Percentiles rank a stretch among this genome's conserved stretches.
Evolutionary conservation across 2,113 vertebrate genomes (phyloP).

Genomic region (Brachyhypopomus occidentalis): DNA sequence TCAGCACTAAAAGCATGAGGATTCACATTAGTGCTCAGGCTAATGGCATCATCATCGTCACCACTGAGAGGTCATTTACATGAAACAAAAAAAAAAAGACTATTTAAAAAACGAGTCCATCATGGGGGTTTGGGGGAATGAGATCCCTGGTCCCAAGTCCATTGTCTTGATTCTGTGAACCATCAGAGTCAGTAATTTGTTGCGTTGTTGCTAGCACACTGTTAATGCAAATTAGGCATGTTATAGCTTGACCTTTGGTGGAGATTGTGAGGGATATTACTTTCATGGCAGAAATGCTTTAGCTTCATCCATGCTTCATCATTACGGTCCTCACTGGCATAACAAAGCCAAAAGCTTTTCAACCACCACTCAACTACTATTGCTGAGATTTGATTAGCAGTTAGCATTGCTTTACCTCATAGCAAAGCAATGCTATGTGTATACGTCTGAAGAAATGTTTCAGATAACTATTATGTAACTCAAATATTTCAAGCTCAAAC

Average conservation of each 20-base stretch:
- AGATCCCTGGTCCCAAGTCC: not conserved
- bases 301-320: not conserved
- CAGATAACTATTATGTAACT: too few species aligned
- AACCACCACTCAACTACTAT: not conserved
- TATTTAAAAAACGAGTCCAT: too few species aligned
- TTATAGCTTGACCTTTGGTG: too few species aligned
- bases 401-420: not conserved
- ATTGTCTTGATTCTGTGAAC: not conserved
- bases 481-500: too few species aligned
- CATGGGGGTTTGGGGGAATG: not conserved
- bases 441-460: too few species aligned
- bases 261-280: not conserved
- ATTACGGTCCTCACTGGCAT: not conserved
- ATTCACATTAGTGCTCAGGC: not conserved
- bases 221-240: too few species aligned
- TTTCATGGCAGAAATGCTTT: not conserved
- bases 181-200: not conserved
- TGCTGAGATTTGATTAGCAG: not conserved
- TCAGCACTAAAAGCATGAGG: slow-evolving; percentile 15
- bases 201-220: not conserved
- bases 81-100: not conserved
- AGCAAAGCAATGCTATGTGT: too few species aligned
- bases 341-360: not conserved
- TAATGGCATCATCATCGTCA: slow-evolving; percentile 15
- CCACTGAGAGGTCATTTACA: not conserved